Evolutionary conservation across 2,113 vertebrate species (phyloP).

Genomic region (Engystomops pustulosus): DNA sequence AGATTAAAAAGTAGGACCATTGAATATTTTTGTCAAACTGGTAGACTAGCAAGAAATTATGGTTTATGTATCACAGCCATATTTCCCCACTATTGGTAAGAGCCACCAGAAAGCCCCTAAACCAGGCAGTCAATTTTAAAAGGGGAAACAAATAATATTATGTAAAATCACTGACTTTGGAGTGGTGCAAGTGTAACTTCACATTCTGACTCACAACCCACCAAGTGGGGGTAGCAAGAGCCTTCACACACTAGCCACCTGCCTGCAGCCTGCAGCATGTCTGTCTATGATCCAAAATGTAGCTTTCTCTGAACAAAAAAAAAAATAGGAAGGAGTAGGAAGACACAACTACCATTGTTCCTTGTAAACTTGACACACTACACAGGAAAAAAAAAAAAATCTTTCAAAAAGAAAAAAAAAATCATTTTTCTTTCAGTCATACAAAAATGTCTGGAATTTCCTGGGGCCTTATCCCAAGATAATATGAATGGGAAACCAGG

Average conservation of each 20-base stretch:
- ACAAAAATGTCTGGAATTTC: constrained; percentile 53
- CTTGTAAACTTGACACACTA: neutral
- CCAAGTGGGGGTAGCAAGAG: no score
- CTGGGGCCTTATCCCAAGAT: constrained; percentile 42
- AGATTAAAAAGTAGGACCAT: no score
- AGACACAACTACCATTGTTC: neutral
- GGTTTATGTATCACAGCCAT: no score
- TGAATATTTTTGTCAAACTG: no score
- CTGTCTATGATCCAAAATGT: neutral
- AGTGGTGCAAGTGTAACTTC: no score
- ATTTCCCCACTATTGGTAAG: no score
- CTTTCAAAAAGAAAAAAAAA: neutral
- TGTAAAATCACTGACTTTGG: no score
- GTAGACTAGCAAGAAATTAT: no score
- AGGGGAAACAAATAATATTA: no score
- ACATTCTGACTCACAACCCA: no score
- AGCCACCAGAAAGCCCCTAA: no score
- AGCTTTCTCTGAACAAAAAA: neutral
- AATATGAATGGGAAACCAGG: constrained; percentile 17
- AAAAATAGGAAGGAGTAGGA: neutral
- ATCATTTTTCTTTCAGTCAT: neutral
- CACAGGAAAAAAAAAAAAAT: neutral
- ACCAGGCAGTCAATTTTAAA: no score
- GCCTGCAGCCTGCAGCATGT: neutral
- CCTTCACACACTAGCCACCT: neutral